phyloP scores from a whole-genome alignment of 2,113 vertebrate genomes.

The Cavia aperea region DNA sequence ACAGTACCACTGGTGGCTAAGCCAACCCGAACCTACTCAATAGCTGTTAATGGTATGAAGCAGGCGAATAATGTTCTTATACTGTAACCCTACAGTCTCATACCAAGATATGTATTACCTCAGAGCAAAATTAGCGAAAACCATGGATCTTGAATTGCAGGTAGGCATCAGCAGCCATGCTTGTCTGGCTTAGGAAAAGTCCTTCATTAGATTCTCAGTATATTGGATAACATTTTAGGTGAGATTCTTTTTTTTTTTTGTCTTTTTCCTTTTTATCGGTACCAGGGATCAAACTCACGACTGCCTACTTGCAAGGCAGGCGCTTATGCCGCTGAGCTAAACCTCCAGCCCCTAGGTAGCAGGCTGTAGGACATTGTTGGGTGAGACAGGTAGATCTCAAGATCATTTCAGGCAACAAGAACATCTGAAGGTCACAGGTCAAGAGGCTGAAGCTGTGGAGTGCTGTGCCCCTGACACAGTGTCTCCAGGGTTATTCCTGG shows the following conservation, averaged over 20 bases:
- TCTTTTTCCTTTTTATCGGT: no score
- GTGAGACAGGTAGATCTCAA: neutral
- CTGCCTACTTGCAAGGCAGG: no score
- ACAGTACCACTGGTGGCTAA: neutral
- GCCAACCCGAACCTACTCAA: neutral
- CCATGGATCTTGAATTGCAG: neutral
- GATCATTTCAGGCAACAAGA: neutral
- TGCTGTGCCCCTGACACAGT: neutral
- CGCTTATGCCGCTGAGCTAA: no score
- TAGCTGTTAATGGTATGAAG: neutral
- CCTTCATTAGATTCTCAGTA: neutral
- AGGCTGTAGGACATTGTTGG: neutral
- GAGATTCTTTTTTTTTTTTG: neutral
- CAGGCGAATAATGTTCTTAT: neutral
- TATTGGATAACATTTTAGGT: neutral
- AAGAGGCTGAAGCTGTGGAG: neutral
- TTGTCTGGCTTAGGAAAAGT: neutral
- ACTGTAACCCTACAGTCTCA: neutral
- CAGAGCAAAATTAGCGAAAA: neutral
- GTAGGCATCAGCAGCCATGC: neutral
- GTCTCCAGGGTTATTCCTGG: neutral
- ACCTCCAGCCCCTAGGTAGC: neutral
- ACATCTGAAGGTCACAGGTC: neutral
- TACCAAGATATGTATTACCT: neutral
- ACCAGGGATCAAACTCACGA: no score